Evolutionary conservation across 2,797 vertebrate genomes (phyloP).

Genomic region (Kryptolebias ocellatus): DNA sequence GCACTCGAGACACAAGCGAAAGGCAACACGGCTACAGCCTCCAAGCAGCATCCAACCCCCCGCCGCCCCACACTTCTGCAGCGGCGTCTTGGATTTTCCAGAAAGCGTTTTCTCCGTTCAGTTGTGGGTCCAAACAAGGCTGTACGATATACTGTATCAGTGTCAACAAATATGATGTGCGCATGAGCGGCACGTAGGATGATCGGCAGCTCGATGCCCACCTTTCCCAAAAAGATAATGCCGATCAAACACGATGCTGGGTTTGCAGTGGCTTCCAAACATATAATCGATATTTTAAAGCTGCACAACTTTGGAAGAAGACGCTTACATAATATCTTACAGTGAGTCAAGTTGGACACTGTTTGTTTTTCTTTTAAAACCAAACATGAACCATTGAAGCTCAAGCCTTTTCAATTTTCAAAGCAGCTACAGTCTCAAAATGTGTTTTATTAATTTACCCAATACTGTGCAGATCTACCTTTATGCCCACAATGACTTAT

Average conservation of each 20-base stretch:
- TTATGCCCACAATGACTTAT: not conserved
- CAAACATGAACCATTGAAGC: too few relatives aligned
- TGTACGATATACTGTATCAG: not conserved
- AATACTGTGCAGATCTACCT: not conserved
- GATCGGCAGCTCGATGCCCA: too few relatives aligned
- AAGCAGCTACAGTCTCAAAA: not conserved
- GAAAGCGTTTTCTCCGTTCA: slow-evolving; percentile 6
- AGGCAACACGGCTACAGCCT: slow-evolving; percentile 38
- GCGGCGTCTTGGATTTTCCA: slow-evolving; percentile 9
- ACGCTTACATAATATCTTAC: not conserved
- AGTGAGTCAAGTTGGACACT: not conserved
- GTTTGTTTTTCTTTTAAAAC: not conserved
- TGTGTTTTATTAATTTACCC: too few relatives aligned
- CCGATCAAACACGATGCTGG: not conserved
- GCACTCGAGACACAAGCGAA: slow-evolving; percentile 47
- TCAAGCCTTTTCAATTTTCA: not conserved
- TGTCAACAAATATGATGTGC: too few relatives aligned
- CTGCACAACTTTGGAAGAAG: not conserved
- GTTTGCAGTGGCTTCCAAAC: not conserved
- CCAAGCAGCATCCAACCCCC: slow-evolving; percentile 13
- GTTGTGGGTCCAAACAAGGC: not conserved
- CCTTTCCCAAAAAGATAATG: too few relatives aligned
- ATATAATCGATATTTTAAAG: not conserved
- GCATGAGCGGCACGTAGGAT: not conserved
- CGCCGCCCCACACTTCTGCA: slow-evolving; percentile 12